Evolutionary conservation across 2,113 vertebrate genomes (phyloP).

Genomic region (Equus quagga): DNA sequence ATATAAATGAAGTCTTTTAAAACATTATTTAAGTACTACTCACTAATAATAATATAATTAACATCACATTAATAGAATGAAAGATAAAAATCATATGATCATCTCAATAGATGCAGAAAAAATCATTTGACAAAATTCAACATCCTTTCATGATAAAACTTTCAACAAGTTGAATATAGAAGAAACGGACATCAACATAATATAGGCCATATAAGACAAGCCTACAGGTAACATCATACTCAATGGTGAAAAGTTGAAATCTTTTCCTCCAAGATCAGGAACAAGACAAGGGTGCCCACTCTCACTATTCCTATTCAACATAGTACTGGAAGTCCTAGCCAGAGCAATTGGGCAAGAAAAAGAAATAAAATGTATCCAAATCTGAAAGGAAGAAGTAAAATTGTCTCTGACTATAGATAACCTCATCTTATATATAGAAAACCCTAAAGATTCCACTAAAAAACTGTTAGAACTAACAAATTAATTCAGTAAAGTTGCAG

Average conservation of each 20-base stretch:
- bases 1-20: not conserved
- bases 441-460: not conserved
- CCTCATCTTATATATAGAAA: not conserved
- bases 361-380: not conserved
- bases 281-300: not conserved
- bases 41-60: not conserved
- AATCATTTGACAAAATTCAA: not conserved
- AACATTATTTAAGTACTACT: constrained; percentile 31
- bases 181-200: not conserved
- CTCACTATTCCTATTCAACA: not conserved
- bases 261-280: not conserved
- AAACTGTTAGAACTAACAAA: not conserved
- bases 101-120: not conserved
- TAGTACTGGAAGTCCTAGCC: not conserved
- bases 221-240: not conserved
- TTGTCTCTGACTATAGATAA: not conserved
- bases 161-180: not conserved
- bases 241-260: not conserved
- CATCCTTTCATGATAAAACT: not conserved
- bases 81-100: not conserved
- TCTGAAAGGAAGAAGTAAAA: not conserved
- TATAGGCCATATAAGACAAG: not conserved
- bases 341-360: not conserved
- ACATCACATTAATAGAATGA: not conserved
- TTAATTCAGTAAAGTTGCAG: not conserved